These are phyloP conservation scores for Epinephelus cyanopodus DNA, from an alignment of 2,113 vertebrate species.

Conservation along the genomic window DNA sequence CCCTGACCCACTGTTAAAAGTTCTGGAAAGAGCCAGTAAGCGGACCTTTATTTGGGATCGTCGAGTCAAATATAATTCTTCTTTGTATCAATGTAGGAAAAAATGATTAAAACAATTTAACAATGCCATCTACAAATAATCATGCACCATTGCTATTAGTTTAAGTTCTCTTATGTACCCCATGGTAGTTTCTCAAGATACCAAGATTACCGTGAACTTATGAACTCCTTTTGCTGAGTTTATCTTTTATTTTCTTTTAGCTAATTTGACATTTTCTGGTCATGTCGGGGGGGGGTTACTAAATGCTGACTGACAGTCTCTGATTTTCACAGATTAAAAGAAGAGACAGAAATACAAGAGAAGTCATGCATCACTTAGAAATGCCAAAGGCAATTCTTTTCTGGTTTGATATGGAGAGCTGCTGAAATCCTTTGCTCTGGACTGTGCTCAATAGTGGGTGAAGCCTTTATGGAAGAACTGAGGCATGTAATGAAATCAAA, in stretches of 20 bases:
- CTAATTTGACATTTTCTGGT: conserved; percentile 58
- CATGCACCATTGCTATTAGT: neutral
- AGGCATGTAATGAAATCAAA: conserved; percentile 59
- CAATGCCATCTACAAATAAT: neutral
- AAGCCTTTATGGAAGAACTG: conserved; percentile 55
- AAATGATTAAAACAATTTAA: neutral
- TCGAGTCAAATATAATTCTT: neutral
- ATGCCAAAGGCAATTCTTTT: conserved; percentile 71
- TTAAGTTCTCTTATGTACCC: neutral
- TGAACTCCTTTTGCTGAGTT: conserved; percentile 25
- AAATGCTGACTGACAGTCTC: conserved; percentile 69
- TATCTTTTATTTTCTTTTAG: conserved; percentile 43
- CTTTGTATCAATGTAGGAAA: neutral
- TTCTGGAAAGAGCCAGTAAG: too few species aligned
- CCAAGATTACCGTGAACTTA: conserved; percentile 14
- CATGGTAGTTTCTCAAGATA: neutral
- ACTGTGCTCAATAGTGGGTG: conserved; percentile 44
- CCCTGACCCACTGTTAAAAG: too few species aligned
- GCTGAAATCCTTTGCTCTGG: conserved; percentile 51
- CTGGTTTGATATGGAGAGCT: conserved; percentile 48
- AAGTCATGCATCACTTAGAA: conserved; percentile 77
- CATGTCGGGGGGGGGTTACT: conserved; percentile 33
- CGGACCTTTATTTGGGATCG: neutral
- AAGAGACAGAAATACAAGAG: conserved; percentile 64
- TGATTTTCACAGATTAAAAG: conserved; percentile 63